Percentiles rank a stretch among this genome's conserved stretches.
Evolutionary conservation across 2,113 vertebrate genomes (phyloP).

Genomic region (Podarcis raffonei): DNA sequence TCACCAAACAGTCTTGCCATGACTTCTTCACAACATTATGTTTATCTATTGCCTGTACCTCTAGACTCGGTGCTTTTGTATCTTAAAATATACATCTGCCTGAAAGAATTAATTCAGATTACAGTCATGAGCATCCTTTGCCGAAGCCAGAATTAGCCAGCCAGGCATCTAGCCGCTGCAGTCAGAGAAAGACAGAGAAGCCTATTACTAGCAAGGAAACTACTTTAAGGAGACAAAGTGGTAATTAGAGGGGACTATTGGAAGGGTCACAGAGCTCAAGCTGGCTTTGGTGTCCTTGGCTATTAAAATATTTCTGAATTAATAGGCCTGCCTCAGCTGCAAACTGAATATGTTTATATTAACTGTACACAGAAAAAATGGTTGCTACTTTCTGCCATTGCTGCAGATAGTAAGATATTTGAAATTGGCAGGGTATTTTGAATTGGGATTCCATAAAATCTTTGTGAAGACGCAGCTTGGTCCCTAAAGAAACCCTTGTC

Average conservation of each 20-base stretch:
- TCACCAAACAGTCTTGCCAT: conserved; percentile 10
- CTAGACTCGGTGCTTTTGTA: neutral
- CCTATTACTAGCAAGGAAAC: conserved; percentile 1
- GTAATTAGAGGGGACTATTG: conserved; percentile 5
- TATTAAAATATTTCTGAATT: conserved; percentile 46
- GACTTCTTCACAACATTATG: neutral
- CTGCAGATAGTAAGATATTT: neutral
- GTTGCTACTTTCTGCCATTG: neutral
- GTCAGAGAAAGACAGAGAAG: conserved; percentile 10
- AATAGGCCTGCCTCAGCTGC: conserved; percentile 1
- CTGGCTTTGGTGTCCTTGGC: conserved; percentile 18
- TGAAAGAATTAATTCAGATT: conserved; percentile 29
- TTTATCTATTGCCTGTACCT: neutral
- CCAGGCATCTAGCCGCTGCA: neutral
- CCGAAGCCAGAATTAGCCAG: neutral
- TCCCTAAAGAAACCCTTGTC: neutral
- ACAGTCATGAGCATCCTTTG: neutral
- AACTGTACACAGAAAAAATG: neutral
- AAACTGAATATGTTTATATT: conserved; percentile 10
- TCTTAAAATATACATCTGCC: neutral
- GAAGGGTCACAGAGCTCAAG: neutral
- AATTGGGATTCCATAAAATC: neutral
- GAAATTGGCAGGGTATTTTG: neutral
- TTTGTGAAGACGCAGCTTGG: neutral
- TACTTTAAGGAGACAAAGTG: neutral